phyloP scores from a whole-genome alignment of 2,797 vertebrate genomes.

The Micromesistius poutassou region DNA sequence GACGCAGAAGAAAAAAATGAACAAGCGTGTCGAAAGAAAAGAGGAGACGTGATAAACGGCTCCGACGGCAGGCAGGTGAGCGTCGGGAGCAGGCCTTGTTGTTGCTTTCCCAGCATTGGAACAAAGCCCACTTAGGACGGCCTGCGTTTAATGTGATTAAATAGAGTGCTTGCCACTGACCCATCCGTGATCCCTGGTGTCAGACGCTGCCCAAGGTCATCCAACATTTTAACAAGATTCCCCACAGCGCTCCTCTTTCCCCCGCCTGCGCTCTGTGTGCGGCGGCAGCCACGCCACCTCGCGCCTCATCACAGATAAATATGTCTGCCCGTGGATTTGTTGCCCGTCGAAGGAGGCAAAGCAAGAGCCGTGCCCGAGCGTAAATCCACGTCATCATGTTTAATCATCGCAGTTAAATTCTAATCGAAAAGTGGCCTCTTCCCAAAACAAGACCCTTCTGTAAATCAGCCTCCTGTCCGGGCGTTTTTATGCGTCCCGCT shows the following conservation, averaged over 20 bases:
- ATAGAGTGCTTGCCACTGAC: slow-evolving; percentile 74
- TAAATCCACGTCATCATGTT: slow-evolving; percentile 44
- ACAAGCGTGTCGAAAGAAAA: background rate
- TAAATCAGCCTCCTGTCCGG: slow-evolving; percentile 51
- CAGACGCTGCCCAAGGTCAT: slow-evolving; percentile 75
- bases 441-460: slow-evolving; percentile 46
- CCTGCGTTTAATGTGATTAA: slow-evolving; percentile 75
- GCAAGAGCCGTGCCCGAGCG: slow-evolving; percentile 53
- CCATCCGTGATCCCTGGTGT: slow-evolving; percentile 72
- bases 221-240: slow-evolving; percentile 80
- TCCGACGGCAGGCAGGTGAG: slow-evolving; percentile 14
- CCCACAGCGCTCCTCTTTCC: slow-evolving; percentile 45
- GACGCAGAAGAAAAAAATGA: background rate
- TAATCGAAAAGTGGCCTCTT: slow-evolving; percentile 60
- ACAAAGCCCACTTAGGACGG: slow-evolving; percentile 56
- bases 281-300: slow-evolving; percentile 45
- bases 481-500: slow-evolving; percentile 29
- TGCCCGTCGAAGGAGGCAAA: slow-evolving; percentile 52
- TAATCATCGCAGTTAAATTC: slow-evolving; percentile 68
- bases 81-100: slow-evolving; percentile 39
- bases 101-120: slow-evolving; percentile 51
- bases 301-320: slow-evolving; percentile 57
- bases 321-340: slow-evolving; percentile 59
- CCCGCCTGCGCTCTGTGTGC: slow-evolving; percentile 55
- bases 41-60: slow-evolving; percentile 16